Evolutionary conservation across 1,140 invertebrate species (phyloP), one percentile per base, ranked within the genome.

Genomic region (Camponotus floridanus): DNA sequence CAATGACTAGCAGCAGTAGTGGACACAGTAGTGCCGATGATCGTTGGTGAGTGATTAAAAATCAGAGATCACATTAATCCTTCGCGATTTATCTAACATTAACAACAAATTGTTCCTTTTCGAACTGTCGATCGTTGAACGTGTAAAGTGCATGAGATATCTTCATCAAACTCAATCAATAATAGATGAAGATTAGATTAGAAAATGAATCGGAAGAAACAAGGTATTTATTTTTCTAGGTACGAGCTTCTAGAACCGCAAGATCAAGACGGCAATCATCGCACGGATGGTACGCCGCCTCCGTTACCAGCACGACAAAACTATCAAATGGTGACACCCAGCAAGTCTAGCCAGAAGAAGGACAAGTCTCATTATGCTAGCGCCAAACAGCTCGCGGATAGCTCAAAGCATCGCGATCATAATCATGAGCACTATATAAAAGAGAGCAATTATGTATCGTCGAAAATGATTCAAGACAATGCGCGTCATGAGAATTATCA

Each of bases 11-110:
- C 92, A 96, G 96, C 61, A 97, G 96, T 65, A 96, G 96, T 91
- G 96, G 96, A n/a, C 96, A 96, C 92, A 97, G 96, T 51, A 96
- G 95, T 83, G 88, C 92, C 84, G 97, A 97, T 86, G 97, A 97
- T 92, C 95, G 96, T 91, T 97, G 97, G 97, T 96, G 86, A 93
- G 92, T 92, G 33, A 51, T 8, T 21, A 55, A 83, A 7, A 67
- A 15, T 42, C n/a, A n/a, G 39, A 76, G 15, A 76, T 48, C 21
- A 39, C 33, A 31, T 51, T 48, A 64, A 86, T 42, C 45, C 18
- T 0, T 81, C 67, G 15, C 62, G 13, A 76, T 3, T 78, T 18
- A 57, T 31, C 33, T 59, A 61, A 73, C 13, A 8, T 84, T 84
- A 57, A 64, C 42, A 76, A 65, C 42, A 76, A 65, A 64, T 18